Conservation (phyloP, 2,113 vertebrate species). For the Labeo rohita region DNA sequence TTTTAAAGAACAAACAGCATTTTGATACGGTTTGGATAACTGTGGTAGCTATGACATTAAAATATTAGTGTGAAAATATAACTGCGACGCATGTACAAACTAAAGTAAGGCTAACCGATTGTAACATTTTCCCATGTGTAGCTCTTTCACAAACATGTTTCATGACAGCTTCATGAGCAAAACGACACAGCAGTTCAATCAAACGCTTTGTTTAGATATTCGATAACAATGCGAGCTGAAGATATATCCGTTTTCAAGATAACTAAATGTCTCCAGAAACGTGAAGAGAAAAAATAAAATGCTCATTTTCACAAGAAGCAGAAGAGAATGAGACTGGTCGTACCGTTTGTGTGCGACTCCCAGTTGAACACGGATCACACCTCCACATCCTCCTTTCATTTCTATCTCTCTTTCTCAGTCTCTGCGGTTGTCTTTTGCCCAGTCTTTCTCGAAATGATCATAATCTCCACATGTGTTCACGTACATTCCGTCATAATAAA, state of each 20-base stretch:
- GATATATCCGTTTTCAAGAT: background rate
- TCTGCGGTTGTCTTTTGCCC: slow-evolving; percentile 37
- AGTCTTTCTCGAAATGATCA: slow-evolving; percentile 60
- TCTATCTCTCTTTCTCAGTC: slow-evolving; percentile 59
- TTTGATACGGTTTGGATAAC: background rate
- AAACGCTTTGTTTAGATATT: background rate
- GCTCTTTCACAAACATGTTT: background rate
- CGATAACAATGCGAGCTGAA: background rate
- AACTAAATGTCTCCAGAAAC: background rate
- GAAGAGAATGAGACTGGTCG: slow-evolving; percentile 43
- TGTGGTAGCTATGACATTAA: background rate
- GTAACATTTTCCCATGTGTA: background rate
- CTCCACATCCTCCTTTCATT: slow-evolving; percentile 57
- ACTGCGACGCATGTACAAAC: background rate
- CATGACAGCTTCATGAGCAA: background rate
- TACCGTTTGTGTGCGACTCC: slow-evolving; percentile 45
- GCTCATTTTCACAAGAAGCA: slow-evolving; percentile 12
- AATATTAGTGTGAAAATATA: background rate
- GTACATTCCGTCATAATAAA: slow-evolving; percentile 71
- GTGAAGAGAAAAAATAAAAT: background rate
- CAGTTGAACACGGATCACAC: slow-evolving; percentile 40
- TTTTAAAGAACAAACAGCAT: background rate
- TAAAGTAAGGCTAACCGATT: background rate
- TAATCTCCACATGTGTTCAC: slow-evolving; percentile 69
- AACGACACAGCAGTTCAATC: background rate